These are phyloP conservation scores for Hemicrepidius hirtus DNA, from an alignment of 2,888 invertebrate species.

Conservation along the genomic window DNA sequence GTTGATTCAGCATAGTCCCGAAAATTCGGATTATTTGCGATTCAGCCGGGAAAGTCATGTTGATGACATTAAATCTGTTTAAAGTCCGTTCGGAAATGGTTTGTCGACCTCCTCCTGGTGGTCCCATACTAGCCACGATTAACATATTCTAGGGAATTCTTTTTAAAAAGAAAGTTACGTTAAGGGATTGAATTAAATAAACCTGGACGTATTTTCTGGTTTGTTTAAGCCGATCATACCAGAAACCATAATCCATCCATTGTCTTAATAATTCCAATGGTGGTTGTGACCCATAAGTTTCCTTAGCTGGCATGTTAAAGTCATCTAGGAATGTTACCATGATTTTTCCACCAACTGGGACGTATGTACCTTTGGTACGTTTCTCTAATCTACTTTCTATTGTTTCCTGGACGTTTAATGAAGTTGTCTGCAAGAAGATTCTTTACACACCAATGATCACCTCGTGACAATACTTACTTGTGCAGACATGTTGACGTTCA, in stretches of 20 bases:
- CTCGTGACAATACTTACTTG: too few relatives aligned
- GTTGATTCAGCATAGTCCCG: slow-evolving; percentile 88
- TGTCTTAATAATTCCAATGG: slow-evolving; percentile 89
- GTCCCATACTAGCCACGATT: slow-evolving; percentile 88
- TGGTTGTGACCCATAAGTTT: slow-evolving; percentile 91
- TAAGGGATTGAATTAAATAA: slow-evolving; percentile 29
- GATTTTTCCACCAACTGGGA: slow-evolving; percentile 87
- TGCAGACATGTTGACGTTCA: slow-evolving; percentile 91
- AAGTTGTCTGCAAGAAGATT: slow-evolving; percentile 84
- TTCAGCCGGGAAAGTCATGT: slow-evolving; percentile 89
- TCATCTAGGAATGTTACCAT: slow-evolving; percentile 94
- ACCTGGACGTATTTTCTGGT: slow-evolving; percentile 85
- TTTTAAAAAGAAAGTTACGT: neutral
- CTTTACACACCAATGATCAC: too few relatives aligned
- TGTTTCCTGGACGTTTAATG: slow-evolving; percentile 88
- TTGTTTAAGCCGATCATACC: slow-evolving; percentile 90
- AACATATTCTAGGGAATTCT: slow-evolving; percentile 79
- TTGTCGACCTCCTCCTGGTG: slow-evolving; percentile 91
- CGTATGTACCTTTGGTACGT: slow-evolving; percentile 88
- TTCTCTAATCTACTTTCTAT: slow-evolving; percentile 92
- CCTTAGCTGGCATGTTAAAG: slow-evolving; percentile 94
- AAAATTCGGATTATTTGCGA: slow-evolving; percentile 87
- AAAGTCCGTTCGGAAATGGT: slow-evolving; percentile 85
- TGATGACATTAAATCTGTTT: slow-evolving; percentile 84
- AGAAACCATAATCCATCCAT: slow-evolving; percentile 93